Conservation (phyloP, 2,888 invertebrate species). For the Pheosia gnoma region DNA sequence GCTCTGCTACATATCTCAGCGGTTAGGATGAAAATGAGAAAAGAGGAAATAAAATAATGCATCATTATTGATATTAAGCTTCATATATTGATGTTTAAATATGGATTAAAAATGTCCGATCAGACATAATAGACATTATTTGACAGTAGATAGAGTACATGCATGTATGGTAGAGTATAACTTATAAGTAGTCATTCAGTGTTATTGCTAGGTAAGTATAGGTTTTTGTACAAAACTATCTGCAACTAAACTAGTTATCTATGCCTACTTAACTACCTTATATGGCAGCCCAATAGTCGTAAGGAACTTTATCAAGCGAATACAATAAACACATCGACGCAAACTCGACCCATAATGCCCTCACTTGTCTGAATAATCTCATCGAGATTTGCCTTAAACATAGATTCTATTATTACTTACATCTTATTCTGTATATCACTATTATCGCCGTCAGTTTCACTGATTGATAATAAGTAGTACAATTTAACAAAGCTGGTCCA, state of each 20-base stretch:
- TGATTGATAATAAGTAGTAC: constrained; percentile 52
- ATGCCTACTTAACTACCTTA: constrained; percentile 30
- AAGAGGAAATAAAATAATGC: constrained; percentile 13
- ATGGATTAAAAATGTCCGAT: constrained; percentile 36
- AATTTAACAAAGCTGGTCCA: constrained; percentile 74
- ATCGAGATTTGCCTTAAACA: constrained; percentile 56
- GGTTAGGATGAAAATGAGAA: background rate
- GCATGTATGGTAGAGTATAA: constrained; percentile 7
- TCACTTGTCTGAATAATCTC: constrained; percentile 38
- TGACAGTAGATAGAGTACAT: constrained; percentile 5
- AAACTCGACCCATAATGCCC: constrained; percentile 16
- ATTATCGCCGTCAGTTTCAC: constrained; percentile 68
- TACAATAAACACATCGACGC: constrained; percentile 29
- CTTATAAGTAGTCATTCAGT: constrained; percentile 24
- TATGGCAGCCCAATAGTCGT: constrained; percentile 37
- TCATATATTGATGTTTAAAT: constrained; percentile 39
- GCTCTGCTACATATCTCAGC: background rate
- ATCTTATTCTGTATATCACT: constrained; percentile 49
- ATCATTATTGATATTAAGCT: constrained; percentile 35
- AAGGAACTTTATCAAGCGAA: constrained; percentile 52
- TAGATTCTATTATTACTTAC: constrained; percentile 49
- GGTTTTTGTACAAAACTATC: constrained; percentile 26
- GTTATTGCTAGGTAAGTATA: constrained; percentile 20
- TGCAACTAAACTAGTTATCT: constrained; percentile 11
- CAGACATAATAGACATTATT: constrained; percentile 35